A percentile compares a stretch with the other conserved stretches of the same genome.
phyloP scores from a whole-genome alignment of 2,888 invertebrate species.

The Spicauda simplicius region DNA sequence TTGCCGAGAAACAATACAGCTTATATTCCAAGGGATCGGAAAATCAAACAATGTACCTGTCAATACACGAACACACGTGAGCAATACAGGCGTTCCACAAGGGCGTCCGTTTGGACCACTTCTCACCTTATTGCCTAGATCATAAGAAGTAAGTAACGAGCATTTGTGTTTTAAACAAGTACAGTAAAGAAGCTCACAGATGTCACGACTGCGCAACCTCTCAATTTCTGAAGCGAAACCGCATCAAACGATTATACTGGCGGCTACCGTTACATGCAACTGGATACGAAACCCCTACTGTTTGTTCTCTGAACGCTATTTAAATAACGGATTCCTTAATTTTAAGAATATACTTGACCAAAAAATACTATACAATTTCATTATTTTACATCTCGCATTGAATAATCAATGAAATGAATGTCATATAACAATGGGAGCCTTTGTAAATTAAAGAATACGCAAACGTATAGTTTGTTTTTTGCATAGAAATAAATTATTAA shows the following conservation, averaged over 20 bases:
- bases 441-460: too few species aligned
- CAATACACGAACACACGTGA: slow-evolving; percentile 37
- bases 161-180: slow-evolving; percentile 35
- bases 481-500: too few species aligned
- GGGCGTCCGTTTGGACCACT: not conserved
- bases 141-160: slow-evolving; percentile 18
- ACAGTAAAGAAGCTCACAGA: slow-evolving; percentile 63
- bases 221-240: slow-evolving; percentile 81
- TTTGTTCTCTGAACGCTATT: slow-evolving; percentile 34
- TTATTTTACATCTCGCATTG: too few species aligned
- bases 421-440: too few species aligned
- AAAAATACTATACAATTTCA: not conserved
- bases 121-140: slow-evolving; percentile 21
- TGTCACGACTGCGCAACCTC: slow-evolving; percentile 74
- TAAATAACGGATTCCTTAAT: not conserved
- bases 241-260: slow-evolving; percentile 73
- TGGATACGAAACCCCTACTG: slow-evolving; percentile 52
- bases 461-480: too few species aligned
- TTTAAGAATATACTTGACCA: not conserved
- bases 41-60: slow-evolving; percentile 38
- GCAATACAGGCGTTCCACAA: slow-evolving; percentile 21
- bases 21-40: slow-evolving; percentile 41
- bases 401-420: too few species aligned
- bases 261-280: slow-evolving; percentile 75
- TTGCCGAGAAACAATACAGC: slow-evolving; percentile 36